phyloP scores from a whole-genome alignment of 2,888 invertebrate species.

The Mesorhabditis belari region DNA sequence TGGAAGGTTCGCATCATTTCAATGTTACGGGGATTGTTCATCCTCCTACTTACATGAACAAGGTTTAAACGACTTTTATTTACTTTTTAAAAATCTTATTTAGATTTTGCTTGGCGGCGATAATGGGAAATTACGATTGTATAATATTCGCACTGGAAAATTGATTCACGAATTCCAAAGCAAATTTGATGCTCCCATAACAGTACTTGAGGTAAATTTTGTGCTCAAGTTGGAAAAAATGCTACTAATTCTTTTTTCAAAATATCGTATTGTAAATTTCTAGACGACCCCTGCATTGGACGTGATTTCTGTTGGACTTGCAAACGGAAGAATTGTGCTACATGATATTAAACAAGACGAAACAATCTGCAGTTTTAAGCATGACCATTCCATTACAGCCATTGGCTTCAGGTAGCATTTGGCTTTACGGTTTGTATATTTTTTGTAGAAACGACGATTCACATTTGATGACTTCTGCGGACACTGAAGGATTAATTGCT shows the following conservation, averaged over 20 bases:
- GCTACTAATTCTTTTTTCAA: too few species aligned
- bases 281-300: conserved; percentile 84
- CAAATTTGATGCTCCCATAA: background rate
- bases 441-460: conserved; percentile 44
- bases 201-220: background rate
- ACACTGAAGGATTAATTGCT: conserved; percentile 70
- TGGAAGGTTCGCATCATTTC: conserved; percentile 59
- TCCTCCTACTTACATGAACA: conserved; percentile 88
- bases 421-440: background rate
- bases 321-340: conserved; percentile 73
- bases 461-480: conserved; percentile 39
- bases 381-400: conserved; percentile 67
- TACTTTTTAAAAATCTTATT: conserved; percentile 4
- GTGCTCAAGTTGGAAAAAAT: background rate
- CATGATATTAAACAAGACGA: conserved; percentile 81
- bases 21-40: conserved; percentile 76
- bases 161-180: conserved; percentile 63
- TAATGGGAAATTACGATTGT: conserved; percentile 34
- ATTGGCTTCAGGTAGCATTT: conserved; percentile 38
- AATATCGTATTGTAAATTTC: too few species aligned
- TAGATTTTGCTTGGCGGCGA: conserved; percentile 40
- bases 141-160: conserved; percentile 44
- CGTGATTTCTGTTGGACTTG: conserved; percentile 79
- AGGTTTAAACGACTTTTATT: conserved; percentile 60
- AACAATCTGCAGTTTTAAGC: conserved; percentile 69